These are phyloP conservation scores for Drosophila neutralis DNA, from an alignment of 2,888 invertebrate genomes.

Conservation along the genomic window DNA sequence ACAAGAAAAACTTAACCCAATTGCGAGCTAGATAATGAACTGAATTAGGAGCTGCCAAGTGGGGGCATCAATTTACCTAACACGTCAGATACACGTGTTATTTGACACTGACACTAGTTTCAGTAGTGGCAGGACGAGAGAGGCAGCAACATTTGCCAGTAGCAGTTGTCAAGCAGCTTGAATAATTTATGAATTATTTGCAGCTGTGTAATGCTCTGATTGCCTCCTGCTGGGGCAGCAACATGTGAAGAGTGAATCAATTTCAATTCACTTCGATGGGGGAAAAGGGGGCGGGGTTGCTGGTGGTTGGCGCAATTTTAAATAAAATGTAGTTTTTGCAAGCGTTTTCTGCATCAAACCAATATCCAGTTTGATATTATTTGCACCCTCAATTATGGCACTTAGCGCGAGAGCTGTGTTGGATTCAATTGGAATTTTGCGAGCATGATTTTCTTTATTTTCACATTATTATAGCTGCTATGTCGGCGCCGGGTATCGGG, in stretches of 20 bases:
- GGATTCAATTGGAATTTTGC: slow-evolving; percentile 54
- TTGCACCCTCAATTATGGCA: slow-evolving; percentile 40
- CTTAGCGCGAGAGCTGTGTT: slow-evolving; percentile 11
- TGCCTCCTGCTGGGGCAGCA: neutral
- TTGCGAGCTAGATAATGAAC: neutral
- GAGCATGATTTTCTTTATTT: slow-evolving; percentile 58
- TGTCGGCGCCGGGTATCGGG: neutral
- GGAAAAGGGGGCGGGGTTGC: neutral
- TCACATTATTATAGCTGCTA: slow-evolving; percentile 46
- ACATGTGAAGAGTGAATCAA: slow-evolving; percentile 49
- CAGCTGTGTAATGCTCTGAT: slow-evolving; percentile 47
- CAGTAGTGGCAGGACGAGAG: neutral
- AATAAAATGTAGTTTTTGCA: slow-evolving; percentile 12
- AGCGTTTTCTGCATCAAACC: slow-evolving; percentile 3
- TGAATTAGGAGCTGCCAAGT: neutral
- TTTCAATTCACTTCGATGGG: slow-evolving; percentile 44
- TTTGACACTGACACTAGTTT: slow-evolving; percentile 34
- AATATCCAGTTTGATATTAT: slow-evolving; percentile 17
- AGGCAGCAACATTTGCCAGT: slow-evolving; percentile 53
- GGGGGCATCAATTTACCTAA: neutral
- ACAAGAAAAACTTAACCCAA: neutral
- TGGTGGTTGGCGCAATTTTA: slow-evolving; percentile 12
- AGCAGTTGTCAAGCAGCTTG: slow-evolving; percentile 74
- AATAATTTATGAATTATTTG: slow-evolving; percentile 72
- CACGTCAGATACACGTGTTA: slow-evolving; percentile 49